Conservation (phyloP, 2,113 vertebrate species). For the Heloderma charlesbogerti region DNA sequence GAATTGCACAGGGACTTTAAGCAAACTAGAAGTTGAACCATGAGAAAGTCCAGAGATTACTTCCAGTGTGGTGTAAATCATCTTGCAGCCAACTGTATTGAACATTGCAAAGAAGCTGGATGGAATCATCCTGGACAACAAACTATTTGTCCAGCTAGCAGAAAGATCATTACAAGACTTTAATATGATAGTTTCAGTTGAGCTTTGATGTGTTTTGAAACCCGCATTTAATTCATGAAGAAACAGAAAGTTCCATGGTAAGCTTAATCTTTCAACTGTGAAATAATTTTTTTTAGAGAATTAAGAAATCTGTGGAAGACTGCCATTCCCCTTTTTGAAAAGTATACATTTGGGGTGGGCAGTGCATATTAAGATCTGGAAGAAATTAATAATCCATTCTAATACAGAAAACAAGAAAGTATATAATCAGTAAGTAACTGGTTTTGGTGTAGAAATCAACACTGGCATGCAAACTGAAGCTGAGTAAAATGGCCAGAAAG, state of each 20-base stretch:
- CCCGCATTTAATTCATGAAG: constrained; percentile 19
- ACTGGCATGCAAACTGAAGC: constrained; percentile 3
- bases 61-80: constrained; percentile 31
- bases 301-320: not conserved
- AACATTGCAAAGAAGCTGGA: constrained; percentile 44
- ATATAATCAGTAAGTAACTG: not conserved
- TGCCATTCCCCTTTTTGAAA: constrained; percentile 18
- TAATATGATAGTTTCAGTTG: not conserved
- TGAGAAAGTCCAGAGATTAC: constrained; percentile 17
- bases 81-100: constrained; percentile 60
- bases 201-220: constrained; percentile 28
- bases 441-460: constrained; percentile 23
- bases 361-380: constrained; percentile 1
- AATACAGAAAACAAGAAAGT: constrained; percentile 3
- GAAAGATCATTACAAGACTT: constrained; percentile 53
- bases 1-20: not conserved
- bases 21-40: constrained; percentile 40
- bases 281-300: constrained; percentile 22
- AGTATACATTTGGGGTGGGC: not conserved
- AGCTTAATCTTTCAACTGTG: constrained; percentile 17
- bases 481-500: constrained; percentile 3
- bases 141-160: constrained; percentile 43
- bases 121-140: constrained; percentile 50
- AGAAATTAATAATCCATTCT: constrained; percentile 13
- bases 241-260: constrained; percentile 39